Evolutionary conservation across 2,797 vertebrate genomes (phyloP).

Genomic region (Macrochelys suwanniensis): DNA sequence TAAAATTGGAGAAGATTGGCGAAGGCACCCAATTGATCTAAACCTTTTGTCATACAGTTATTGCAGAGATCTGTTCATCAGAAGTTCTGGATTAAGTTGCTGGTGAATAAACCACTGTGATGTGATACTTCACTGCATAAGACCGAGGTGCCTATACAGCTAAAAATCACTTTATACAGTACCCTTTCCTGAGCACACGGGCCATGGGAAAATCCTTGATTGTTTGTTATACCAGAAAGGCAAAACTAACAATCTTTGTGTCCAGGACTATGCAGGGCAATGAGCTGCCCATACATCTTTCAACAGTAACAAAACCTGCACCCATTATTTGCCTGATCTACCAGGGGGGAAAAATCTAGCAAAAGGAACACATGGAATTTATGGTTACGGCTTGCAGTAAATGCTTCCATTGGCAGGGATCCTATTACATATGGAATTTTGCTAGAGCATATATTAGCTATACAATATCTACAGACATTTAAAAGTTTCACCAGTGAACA

Average conservation of each 20-base stretch:
- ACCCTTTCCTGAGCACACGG: not conserved
- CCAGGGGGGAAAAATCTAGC: not conserved
- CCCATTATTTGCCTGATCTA: not conserved
- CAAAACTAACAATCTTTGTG: not conserved
- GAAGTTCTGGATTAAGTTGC: not conserved
- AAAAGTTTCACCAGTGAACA: not conserved
- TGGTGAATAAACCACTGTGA: not conserved
- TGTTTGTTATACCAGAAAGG: not conserved
- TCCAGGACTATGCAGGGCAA: not conserved
- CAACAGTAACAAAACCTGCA: not conserved
- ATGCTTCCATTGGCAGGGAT: not conserved
- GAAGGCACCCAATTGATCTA: not conserved
- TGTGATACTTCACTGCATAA: not conserved
- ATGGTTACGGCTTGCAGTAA: not conserved
- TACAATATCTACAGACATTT: accelerated
- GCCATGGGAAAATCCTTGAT: not conserved
- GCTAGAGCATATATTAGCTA: not conserved
- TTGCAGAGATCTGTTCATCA: not conserved
- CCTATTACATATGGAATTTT: not conserved
- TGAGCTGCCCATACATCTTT: not conserved
- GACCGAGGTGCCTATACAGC: not conserved
- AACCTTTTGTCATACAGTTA: not conserved
- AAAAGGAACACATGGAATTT: not conserved
- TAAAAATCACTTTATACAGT: not conserved
- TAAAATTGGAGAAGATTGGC: not conserved